A percentile compares a stretch with the other conserved stretches of the same genome.
Conservation (phyloP, 1,140 invertebrate species). For the Drosophila truncata region DNA sequence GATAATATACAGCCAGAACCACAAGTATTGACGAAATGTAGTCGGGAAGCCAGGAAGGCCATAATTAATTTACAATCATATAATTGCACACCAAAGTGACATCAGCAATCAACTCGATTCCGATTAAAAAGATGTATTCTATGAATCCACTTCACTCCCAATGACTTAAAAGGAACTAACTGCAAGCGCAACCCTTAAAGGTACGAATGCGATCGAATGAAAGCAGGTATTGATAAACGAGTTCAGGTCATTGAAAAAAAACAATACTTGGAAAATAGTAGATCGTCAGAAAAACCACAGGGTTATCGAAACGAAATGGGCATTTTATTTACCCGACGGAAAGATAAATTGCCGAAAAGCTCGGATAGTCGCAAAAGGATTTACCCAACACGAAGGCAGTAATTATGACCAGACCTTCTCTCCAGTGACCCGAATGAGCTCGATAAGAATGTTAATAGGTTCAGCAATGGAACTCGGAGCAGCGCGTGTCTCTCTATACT, state of each 20-base stretch:
- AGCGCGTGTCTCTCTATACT: too few relatives aligned
- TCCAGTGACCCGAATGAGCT: too few relatives aligned
- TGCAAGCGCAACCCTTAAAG: background rate
- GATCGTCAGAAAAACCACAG: background rate
- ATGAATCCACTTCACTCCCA: background rate
- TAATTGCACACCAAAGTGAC: slow-evolving; percentile 4
- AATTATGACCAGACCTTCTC: too few relatives aligned
- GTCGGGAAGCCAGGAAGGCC: slow-evolving; percentile 10
- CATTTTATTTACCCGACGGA: too few relatives aligned
- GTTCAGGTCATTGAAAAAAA: slow-evolving; percentile 3
- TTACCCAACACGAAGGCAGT: too few relatives aligned
- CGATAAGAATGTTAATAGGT: background rate
- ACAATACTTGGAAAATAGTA: slow-evolving; percentile 8
- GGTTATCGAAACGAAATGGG: background rate
- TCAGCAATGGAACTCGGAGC: background rate
- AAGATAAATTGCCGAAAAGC: too few relatives aligned
- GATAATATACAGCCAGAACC: too few relatives aligned
- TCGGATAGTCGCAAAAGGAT: too few relatives aligned
- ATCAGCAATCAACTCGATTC: background rate
- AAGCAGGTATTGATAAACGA: slow-evolving; percentile 3
- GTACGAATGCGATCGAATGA: slow-evolving; percentile 10
- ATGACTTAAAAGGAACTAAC: too few relatives aligned
- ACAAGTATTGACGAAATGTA: too few relatives aligned
- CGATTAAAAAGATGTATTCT: slow-evolving; percentile 2
- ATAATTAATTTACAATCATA: slow-evolving; percentile 12